phyloP scores from a whole-genome alignment of 2,113 vertebrate species.

The Marmota monax region DNA sequence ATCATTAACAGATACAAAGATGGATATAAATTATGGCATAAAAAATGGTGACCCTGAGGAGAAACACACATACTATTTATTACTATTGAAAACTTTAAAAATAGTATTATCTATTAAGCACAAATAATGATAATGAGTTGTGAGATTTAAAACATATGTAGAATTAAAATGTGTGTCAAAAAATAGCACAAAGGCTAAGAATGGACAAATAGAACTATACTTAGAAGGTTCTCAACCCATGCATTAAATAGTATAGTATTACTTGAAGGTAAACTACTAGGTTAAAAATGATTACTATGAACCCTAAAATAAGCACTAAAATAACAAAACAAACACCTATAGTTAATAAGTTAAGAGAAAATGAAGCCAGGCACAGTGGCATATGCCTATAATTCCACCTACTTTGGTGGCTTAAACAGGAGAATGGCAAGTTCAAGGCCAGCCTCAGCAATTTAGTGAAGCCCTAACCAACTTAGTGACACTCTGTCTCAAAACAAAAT shows the following conservation, averaged over 20 bases:
- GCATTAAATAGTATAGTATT: background rate
- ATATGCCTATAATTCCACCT: background rate
- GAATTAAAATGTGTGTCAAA: background rate
- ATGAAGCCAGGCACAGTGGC: background rate
- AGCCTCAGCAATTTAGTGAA: background rate
- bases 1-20: background rate
- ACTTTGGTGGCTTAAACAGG: background rate
- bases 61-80: background rate
- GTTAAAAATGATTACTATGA: background rate
- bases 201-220: background rate
- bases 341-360: background rate
- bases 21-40: background rate
- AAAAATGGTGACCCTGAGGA: background rate
- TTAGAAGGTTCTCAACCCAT: background rate
- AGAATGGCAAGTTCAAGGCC: background rate
- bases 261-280: background rate
- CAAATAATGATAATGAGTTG: background rate
- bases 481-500: background rate
- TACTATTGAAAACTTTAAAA: background rate
- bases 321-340: background rate
- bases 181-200: background rate
- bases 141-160: background rate
- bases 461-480: background rate
- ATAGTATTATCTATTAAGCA: background rate
- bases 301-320: background rate